Conservation (phyloP, 2,797 vertebrate species). For the Erpetoichthys calabaricus region DNA sequence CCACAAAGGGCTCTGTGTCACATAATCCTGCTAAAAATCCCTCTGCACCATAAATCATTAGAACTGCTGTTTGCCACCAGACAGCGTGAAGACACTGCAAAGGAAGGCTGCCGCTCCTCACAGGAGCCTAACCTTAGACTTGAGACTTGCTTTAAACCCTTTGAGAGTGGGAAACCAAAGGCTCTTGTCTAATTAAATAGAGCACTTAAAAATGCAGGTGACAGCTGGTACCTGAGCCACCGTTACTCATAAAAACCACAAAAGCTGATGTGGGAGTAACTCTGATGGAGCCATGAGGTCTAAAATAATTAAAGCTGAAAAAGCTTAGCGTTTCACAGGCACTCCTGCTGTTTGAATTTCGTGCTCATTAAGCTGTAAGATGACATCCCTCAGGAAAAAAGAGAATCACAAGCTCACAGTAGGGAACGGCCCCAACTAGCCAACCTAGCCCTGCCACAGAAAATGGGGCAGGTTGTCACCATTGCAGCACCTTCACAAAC, state of each 20-base stretch:
- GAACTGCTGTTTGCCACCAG: background rate
- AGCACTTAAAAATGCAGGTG: background rate
- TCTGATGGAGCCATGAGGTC: too few species aligned
- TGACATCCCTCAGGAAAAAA: background rate
- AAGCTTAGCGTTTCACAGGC: background rate
- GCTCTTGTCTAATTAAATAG: background rate
- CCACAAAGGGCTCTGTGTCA: background rate
- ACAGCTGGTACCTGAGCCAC: background rate
- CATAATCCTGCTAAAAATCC: constrained; percentile 1
- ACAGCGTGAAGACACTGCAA: background rate
- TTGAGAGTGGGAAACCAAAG: background rate
- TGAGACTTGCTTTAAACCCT: background rate
- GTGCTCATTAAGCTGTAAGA: background rate
- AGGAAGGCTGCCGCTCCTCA: background rate
- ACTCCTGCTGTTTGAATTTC: background rate
- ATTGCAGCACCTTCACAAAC: too few species aligned
- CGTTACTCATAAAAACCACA: background rate
- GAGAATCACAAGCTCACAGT: background rate
- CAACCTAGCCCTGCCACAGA: background rate
- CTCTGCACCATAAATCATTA: background rate
- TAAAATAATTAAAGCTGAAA: background rate
- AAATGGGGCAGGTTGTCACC: background rate
- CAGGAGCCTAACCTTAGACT: background rate
- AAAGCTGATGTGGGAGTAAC: background rate
- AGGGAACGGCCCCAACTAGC: background rate